Base-by-base conservation (phyloP, 2,888 invertebrate species). In the Phortica magna region DNA sequence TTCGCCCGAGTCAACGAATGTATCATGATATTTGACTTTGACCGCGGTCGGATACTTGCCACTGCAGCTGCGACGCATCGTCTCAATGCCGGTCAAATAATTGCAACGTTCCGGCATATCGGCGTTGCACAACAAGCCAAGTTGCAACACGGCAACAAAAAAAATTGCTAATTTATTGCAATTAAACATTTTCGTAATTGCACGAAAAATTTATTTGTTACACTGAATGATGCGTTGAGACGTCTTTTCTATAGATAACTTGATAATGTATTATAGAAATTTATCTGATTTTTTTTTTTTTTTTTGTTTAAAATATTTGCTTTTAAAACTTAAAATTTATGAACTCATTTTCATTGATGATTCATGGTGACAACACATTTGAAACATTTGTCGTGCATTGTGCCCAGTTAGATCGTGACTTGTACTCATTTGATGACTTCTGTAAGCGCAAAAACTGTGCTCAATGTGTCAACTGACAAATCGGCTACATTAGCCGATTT, bases 21-120 rank as follows among this genome's bases (percentile, higher is more conserved):
- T 83, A 55, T 85, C 85, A 0, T 83, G 84, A 14, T 73, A 85
- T 55, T 84, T 86, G 2, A 76, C 82, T 2, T 80, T 77, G 0
- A 81, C 83, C 48, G 82, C 70, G 41, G 78, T 0, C 0, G 88
- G 83, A 41, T 75, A 87, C 2, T n/a, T 78, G 0, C 81, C 85
- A 0, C 14, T n/a, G 17, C 85, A 87, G 4, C 22, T 75, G 1
- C 59, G 74, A 3, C 75, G 55, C 22, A 82, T 48, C 0, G 73
- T 0, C 39, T 77, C 75, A 0, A 6, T 0, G 12, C 64, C 19
- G 39, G 57, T 17, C 12, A 87, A 6, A 12, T 77, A 87, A 12
- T 22, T 57, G 31, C 85, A 85, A 1, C 86, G 81, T 3, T 76
- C 61, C 0, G 84, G 82, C 6, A 80, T 12, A n/a, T n/a, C n/a